phyloP scores from a whole-genome alignment of 2,113 vertebrate genomes.

The Piliocolobus tephrosceles region DNA sequence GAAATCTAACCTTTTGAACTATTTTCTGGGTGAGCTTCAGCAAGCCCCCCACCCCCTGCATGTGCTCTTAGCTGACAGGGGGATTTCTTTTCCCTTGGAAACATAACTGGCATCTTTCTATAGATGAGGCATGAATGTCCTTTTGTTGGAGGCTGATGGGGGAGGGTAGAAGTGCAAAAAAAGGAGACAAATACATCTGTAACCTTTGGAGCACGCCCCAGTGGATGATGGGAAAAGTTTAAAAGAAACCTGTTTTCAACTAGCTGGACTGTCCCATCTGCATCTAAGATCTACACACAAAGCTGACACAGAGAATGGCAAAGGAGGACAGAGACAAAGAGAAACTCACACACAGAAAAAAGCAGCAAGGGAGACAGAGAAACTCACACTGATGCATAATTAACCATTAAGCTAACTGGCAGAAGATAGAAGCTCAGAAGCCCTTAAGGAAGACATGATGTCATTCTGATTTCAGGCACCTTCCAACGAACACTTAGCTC shows the following conservation, averaged over 20 bases:
- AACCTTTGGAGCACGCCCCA: background rate
- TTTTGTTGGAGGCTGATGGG: slow-evolving; percentile 11
- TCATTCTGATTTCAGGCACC: slow-evolving; percentile 68
- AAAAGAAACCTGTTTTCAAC: slow-evolving; percentile 45
- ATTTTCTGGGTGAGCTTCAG: background rate
- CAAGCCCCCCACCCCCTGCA: background rate
- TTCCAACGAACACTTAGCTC: slow-evolving; percentile 52
- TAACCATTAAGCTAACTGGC: slow-evolving; percentile 57
- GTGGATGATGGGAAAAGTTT: slow-evolving; percentile 35
- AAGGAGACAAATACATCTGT: slow-evolving; percentile 12
- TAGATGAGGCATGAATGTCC: slow-evolving; percentile 45
- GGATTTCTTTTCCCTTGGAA: slow-evolving; percentile 46
- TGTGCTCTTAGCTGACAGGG: background rate
- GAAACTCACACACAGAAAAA: background rate
- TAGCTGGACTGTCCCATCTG: slow-evolving; percentile 9
- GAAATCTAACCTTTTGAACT: background rate
- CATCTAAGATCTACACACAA: background rate
- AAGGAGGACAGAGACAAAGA: slow-evolving; percentile 26
- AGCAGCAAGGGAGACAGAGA: background rate
- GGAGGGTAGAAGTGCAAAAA: background rate
- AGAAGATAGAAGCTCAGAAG: slow-evolving; percentile 54
- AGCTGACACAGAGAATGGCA: background rate
- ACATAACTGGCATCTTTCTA: slow-evolving; percentile 43
- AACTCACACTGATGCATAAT: slow-evolving; percentile 33
- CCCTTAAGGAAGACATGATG: slow-evolving; percentile 60